These are phyloP conservation scores for Proteles cristata DNA, from an alignment of 2,113 vertebrate species.

Conservation along the genomic window DNA sequence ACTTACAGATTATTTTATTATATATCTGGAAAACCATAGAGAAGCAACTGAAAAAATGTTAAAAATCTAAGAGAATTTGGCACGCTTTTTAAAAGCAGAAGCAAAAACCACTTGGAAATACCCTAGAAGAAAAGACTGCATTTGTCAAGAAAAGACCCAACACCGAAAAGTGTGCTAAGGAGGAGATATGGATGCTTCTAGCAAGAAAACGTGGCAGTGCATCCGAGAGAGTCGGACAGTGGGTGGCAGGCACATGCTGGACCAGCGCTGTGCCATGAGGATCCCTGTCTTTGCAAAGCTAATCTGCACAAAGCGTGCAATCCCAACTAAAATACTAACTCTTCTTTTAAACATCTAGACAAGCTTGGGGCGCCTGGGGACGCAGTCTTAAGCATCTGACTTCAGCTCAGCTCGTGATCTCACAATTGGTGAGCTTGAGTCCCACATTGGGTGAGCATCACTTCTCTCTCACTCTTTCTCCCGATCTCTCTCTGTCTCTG, in stretches of 20 bases:
- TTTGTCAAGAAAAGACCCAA: no score
- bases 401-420: neutral
- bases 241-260: neutral
- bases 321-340: no score
- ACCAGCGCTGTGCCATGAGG: fast-evolving
- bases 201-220: neutral
- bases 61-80: neutral
- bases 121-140: neutral
- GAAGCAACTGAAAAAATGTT: neutral
- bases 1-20: neutral
- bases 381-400: neutral
- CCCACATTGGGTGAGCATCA: no score
- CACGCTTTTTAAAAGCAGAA: neutral
- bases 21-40: neutral
- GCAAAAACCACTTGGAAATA: neutral
- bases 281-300: neutral
- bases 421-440: neutral
- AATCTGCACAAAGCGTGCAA: fast-evolving
- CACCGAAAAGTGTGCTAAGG: neutral
- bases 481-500: neutral
- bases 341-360: neutral
- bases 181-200: fast-evolving
- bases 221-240: neutral
- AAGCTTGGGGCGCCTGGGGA: neutral
- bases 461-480: neutral